Evolutionary conservation across 2,797 vertebrate genomes (phyloP).

Genomic region (Anguilla megastoma): DNA sequence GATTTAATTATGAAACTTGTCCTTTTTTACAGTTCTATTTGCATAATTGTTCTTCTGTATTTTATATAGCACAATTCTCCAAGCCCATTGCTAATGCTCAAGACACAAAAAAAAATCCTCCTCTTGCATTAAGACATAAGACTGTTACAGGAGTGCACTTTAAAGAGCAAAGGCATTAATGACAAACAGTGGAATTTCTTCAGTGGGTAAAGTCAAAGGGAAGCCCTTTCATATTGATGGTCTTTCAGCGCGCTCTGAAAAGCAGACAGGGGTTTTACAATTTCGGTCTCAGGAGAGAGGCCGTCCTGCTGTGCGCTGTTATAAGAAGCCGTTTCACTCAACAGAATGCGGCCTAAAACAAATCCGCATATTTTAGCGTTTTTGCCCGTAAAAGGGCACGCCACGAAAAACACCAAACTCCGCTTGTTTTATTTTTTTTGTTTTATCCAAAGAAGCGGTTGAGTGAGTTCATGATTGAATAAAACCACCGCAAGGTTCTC

Average conservation of each 20-base stretch:
- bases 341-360: neutral
- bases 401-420: neutral
- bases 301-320: neutral
- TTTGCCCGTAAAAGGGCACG: neutral
- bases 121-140: neutral
- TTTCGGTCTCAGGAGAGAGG: neutral
- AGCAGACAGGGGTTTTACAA: neutral
- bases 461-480: neutral
- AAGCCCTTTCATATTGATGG: neutral
- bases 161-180: neutral
- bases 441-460: slow-evolving; percentile 1
- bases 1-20: neutral
- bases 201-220: neutral
- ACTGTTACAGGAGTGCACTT: neutral
- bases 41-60: neutral
- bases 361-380: neutral
- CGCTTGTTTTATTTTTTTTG: neutral
- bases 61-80: neutral
- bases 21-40: neutral
- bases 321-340: neutral
- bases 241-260: neutral
- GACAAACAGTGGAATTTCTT: neutral
- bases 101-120: neutral
- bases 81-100: neutral
- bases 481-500: neutral